Evolutionary conservation across 2,888 invertebrate species (phyloP).

Genomic region (Cetonia aurata): DNA sequence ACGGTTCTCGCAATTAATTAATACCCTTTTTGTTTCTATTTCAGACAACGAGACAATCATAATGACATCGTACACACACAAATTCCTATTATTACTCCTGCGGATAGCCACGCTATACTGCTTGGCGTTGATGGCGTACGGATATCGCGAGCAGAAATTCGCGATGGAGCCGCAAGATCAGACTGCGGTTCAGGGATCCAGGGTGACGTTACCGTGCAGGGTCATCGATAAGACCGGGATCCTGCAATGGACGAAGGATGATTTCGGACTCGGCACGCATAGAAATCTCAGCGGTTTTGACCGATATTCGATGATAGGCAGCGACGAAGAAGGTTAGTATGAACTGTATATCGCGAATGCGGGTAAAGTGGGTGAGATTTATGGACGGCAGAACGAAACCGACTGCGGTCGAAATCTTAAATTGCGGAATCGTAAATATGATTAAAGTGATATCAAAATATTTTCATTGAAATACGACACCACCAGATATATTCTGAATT

Average conservation of each 20-base stretch:
- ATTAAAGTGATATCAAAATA: not conserved
- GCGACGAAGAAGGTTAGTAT: conserved; percentile 88
- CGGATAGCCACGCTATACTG: conserved; percentile 47
- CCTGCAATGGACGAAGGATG: conserved; percentile 97
- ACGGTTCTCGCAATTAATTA: not conserved
- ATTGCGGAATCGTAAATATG: not conserved
- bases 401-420: not conserved
- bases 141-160: conserved; percentile 82
- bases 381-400: not conserved
- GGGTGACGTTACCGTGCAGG: conserved; percentile 90
- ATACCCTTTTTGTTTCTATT: conserved; percentile 32
- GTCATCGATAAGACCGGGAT: conserved; percentile 90
- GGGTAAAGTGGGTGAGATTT: conserved; percentile 7
- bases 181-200: conserved; percentile 89
- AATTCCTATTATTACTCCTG: conserved; percentile 63
- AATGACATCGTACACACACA: conserved; percentile 60
- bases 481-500: no score
- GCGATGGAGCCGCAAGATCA: conserved; percentile 93
- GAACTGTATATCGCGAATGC: not conserved
- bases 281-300: conserved; percentile 92
- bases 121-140: conserved; percentile 26
- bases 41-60: conserved; percentile 51
- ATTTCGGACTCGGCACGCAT: conserved; percentile 93
- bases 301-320: conserved; percentile 96
- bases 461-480: not conserved